phyloP scores from a whole-genome alignment of 2,888 invertebrate species.

The Mythimna lalbum region DNA sequence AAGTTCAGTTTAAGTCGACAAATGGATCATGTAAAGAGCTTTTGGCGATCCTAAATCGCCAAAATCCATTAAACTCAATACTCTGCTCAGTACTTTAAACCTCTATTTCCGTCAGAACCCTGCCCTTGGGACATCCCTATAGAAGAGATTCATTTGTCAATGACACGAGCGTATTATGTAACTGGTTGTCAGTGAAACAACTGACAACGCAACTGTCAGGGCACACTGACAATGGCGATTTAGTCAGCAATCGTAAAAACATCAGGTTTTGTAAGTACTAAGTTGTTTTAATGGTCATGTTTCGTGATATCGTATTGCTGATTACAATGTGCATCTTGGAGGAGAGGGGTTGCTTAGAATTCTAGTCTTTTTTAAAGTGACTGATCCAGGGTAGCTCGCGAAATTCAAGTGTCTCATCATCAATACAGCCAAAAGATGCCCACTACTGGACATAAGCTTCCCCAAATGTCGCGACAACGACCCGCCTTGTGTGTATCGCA shows the following conservation, averaged over 20 bases:
- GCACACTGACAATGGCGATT: constrained; percentile 50
- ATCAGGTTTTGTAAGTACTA: constrained; percentile 40
- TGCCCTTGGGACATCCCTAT: constrained; percentile 45
- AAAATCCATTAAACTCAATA: constrained; percentile 6
- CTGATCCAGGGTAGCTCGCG: no score
- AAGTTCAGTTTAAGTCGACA: no score
- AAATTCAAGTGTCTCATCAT: no score
- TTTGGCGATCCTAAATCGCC: no score
- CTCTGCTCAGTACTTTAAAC: background rate
- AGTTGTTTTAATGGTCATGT: constrained; percentile 22
- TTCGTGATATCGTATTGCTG: constrained; percentile 16
- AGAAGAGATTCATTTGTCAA: constrained; percentile 61
- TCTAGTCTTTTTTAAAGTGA: no score
- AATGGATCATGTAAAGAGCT: no score
- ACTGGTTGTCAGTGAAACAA: constrained; percentile 53
- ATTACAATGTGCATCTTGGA: background rate
- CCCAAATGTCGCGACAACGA: no score
- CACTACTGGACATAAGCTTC: no score
- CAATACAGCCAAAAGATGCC: no score
- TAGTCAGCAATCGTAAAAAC: constrained; percentile 55
- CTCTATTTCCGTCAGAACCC: constrained; percentile 5
- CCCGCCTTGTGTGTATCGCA: no score
- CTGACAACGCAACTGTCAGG: constrained; percentile 57
- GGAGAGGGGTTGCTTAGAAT: background rate
- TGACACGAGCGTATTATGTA: constrained; percentile 62